phyloP scores from a whole-genome alignment of 64 coral and sea anemone genomes.

The Porites lutea region DNA sequence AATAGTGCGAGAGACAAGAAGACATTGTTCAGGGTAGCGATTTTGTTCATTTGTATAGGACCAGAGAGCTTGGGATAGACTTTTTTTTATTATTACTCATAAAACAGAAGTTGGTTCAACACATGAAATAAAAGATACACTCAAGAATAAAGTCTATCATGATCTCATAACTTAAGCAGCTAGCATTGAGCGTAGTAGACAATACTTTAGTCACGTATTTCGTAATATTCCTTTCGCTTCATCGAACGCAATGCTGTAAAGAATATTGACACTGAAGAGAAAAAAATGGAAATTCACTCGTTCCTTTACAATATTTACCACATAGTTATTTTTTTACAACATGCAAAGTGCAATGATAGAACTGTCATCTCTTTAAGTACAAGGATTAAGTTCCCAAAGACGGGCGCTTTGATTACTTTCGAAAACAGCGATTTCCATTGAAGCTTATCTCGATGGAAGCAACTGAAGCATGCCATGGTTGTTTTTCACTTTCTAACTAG shows the following conservation, averaged over 20 bases:
- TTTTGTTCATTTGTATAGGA: neutral
- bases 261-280: neutral
- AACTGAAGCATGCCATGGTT: neutral
- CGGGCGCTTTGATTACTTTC: neutral
- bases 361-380: neutral
- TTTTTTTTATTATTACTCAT: no score
- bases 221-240: neutral
- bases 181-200: neutral
- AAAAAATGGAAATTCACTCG: neutral
- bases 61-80: no score
- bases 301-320: neutral
- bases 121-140: no score
- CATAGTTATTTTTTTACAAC: neutral
- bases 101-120: no score
- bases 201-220: neutral
- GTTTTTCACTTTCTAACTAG: neutral
- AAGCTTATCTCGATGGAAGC: neutral
- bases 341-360: neutral
- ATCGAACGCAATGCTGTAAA: neutral
- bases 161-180: neutral
- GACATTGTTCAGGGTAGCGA: neutral
- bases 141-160: no score
- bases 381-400: conserved; percentile 9
- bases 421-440: neutral
- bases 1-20: neutral